Evolutionary conservation across 1,140 invertebrate species (phyloP).

Genomic region (Amphibalanus amphitrite): DNA sequence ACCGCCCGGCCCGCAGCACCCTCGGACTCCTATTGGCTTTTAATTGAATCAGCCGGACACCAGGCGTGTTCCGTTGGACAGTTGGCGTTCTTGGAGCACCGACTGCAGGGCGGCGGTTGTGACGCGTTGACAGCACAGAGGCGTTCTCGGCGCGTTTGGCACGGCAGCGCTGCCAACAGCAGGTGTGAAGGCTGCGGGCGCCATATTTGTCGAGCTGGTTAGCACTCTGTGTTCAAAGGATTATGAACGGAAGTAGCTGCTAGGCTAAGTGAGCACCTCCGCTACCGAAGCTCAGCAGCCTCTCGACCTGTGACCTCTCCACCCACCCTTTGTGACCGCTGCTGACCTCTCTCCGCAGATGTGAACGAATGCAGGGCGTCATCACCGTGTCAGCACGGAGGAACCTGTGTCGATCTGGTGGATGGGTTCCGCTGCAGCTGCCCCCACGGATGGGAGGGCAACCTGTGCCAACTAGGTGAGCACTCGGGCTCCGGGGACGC

Average conservation of each 20-base stretch:
- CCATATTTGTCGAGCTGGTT: background rate
- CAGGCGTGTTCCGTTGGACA: too few species aligned
- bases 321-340: background rate
- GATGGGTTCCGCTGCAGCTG: conserved; percentile 60
- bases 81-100: too few species aligned
- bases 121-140: background rate
- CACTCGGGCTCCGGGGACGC: conserved; percentile 36
- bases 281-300: too few species aligned
- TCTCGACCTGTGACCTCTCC: background rate
- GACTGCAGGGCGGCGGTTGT: background rate
- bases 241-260: background rate
- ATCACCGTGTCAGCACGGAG: conserved; percentile 69
- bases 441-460: conserved; percentile 59
- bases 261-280: background rate
- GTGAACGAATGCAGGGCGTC: conserved; percentile 51
- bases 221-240: background rate
- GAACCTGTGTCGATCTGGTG: conserved; percentile 56
- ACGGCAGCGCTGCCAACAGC: too few species aligned
- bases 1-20: too few species aligned
- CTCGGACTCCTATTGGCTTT: background rate
- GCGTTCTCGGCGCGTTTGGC: background rate
- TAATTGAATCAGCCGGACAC: background rate
- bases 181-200: too few species aligned
- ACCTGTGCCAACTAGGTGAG: conserved; percentile 62
- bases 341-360: conserved; percentile 19